Evolutionary conservation across 2,797 vertebrate species (phyloP).

Genomic region (Gadopsis marmoratus): DNA sequence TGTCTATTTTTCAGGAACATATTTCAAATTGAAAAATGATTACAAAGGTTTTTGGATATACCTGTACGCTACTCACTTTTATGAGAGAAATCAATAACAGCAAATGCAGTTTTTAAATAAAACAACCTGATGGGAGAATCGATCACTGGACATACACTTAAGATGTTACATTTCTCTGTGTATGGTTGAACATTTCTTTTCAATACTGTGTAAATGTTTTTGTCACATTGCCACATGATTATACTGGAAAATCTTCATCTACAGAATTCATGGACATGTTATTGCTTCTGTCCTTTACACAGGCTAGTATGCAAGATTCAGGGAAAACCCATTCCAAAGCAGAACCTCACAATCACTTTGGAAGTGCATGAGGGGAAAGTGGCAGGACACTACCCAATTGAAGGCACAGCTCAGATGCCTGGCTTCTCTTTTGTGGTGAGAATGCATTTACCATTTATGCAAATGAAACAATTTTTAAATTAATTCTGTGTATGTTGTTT

Average conservation of each 20-base stretch:
- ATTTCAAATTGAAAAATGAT: neutral
- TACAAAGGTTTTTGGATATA: neutral
- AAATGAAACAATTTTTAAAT: neutral
- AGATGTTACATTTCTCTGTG: neutral
- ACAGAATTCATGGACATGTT: neutral
- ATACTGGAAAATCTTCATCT: neutral
- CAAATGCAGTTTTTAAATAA: neutral
- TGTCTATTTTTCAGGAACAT: neutral
- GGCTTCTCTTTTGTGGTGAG: constrained; percentile 91
- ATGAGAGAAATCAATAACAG: neutral
- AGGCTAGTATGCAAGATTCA: constrained; percentile 90
- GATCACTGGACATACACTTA: neutral
- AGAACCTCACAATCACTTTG: constrained; percentile 83
- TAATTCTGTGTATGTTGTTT: neutral
- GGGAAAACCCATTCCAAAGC: constrained; percentile 18
- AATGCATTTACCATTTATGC: neutral
- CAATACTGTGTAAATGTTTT: neutral
- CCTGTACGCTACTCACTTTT: neutral
- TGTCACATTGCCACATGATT: neutral
- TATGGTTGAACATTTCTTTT: neutral
- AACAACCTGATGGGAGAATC: neutral
- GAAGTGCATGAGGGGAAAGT: constrained; percentile 81
- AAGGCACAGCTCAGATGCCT: constrained; percentile 76
- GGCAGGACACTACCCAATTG: constrained; percentile 80
- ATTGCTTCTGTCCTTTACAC: constrained; percentile 24